Base-by-base conservation (phyloP, 2,888 invertebrate species). In the Macaria liturata region DNA sequence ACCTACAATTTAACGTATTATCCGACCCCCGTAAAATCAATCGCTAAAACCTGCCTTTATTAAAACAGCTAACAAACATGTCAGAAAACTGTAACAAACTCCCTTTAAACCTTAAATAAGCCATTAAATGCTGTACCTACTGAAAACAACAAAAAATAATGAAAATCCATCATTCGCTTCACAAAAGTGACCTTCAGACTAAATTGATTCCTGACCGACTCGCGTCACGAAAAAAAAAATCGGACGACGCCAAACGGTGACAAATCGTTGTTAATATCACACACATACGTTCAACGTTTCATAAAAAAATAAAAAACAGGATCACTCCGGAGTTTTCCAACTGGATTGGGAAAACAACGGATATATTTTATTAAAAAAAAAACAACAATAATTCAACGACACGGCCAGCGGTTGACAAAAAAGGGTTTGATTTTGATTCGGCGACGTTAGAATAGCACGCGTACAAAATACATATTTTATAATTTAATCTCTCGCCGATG, bases 181-280 rank as follows among this genome's bases (percentile, higher is more conserved):
- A 47, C 54, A 65, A 62, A 65, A 55, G 52, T 42, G 43, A 32
- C n/a, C 9, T 44, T 39, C 37, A 9, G 55, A 49, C 57, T 45
- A 57, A 62, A 64, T 64, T 58, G 62, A 61, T 62, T 59, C 43
- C 46, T 56, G 63, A 61, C 57, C 60, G 59, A 65, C 57, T 57
- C 32, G 54, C 54, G 49, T 58, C 45, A 49, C 58, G 52, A 52
- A 63, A 62, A 64, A 64, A 64, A 62, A 64, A 67, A 67, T 60
- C 62, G 52, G 52, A 31, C 55, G 53, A 51, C 62, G 49, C 56
- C 59, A 63, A 50, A 49, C 60, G 57, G 57, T 65, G 66, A 67
- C 67, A 67, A 67, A 69, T 69, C 57, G 66, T 55, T 68, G 63
- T 64, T 67, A 67, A 64, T 65, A 62, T 56, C 59, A 57, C 51